Base-by-base conservation (phyloP, 2,113 vertebrate species). In the Thryonomys swinderianus region DNA sequence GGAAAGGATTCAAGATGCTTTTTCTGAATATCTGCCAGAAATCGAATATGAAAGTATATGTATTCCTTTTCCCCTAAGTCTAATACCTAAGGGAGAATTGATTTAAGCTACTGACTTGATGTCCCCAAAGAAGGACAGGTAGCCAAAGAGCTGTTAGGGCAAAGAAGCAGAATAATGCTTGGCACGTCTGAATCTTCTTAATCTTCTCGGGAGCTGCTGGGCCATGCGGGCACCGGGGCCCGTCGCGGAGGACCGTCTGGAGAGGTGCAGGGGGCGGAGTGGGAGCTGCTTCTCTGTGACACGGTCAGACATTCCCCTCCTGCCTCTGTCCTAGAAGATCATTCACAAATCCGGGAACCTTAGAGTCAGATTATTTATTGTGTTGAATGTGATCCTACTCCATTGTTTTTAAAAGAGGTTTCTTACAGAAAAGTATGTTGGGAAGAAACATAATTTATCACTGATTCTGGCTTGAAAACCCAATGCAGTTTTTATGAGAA, bases 71-170 rank as follows among this genome's bases (percentile, higher is more conserved):
- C 88, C 87, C 42, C 48, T 66, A 79, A 40, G 86, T 88, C 25
- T 96, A 13, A 86, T 45, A 89, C 30, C n/a, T 18, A 27, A 79
- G 25, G 48, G 88, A 89, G 20, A 95, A 97, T 94, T 78, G 51
- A 93, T 92, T 95, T 92, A 96, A 64, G 81, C 74, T 87, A 93
- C 14, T 92, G 88, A 95, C 88, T 83, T 94, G 37, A 88, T 88
- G 27, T 7, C 8, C 64, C 37, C 23, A 23, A 53, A 37, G 82
- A 2, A 95, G 73, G 79, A 14, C 84, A 84, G 42, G 6, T 71
- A 90, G 27, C 18, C 66, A 93, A 51, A 57, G 5, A 80, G 62
- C 10, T 12, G 3, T 79, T 74, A 53, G 2, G 7, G 14, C 83
- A 84, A 21, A 82, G 3, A 88, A 2, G 18, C 1, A 81, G 45